Conservation (phyloP, 37 sponge, comb jelly and placozoan species). For the Spongia lamella region DNA sequence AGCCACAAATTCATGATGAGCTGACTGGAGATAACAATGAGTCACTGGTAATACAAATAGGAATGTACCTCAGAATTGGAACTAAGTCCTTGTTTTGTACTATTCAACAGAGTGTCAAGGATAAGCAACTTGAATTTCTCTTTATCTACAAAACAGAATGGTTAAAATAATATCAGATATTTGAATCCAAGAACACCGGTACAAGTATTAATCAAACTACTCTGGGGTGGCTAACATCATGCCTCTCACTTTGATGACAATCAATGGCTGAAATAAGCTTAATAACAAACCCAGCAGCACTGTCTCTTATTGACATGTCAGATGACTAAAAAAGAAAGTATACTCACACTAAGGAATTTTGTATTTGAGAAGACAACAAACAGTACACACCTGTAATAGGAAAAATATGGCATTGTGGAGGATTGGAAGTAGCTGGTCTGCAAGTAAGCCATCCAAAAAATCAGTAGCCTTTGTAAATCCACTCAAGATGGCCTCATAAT, state of each 20-base stretch:
- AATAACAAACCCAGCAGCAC: constrained; percentile 58
- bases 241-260: not conserved
- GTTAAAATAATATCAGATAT: not conserved
- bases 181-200: no score
- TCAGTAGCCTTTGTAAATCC: constrained; percentile 60
- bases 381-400: constrained; percentile 42
- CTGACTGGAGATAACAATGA: constrained; percentile 13
- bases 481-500: constrained; percentile 51
- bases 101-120: constrained; percentile 26
- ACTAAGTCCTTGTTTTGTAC: constrained; percentile 44
- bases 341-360: no score
- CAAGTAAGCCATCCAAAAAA: constrained; percentile 12
- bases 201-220: not conserved
- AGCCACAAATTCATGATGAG: constrained; percentile 60
- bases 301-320: constrained; percentile 77
- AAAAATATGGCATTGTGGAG: constrained; percentile 63
- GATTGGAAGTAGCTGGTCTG: constrained; percentile 51
- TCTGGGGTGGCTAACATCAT: not conserved
- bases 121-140: constrained; percentile 38
- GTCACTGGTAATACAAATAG: not conserved
- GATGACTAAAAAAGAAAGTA: constrained; percentile 44
- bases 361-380: not conserved
- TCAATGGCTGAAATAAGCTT: constrained; percentile 32
- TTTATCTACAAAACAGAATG: constrained; percentile 11
- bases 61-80: constrained; percentile 47